Base-by-base conservation (phyloP, 2,113 vertebrate species). In the Poeciliopsis occidentalis region DNA sequence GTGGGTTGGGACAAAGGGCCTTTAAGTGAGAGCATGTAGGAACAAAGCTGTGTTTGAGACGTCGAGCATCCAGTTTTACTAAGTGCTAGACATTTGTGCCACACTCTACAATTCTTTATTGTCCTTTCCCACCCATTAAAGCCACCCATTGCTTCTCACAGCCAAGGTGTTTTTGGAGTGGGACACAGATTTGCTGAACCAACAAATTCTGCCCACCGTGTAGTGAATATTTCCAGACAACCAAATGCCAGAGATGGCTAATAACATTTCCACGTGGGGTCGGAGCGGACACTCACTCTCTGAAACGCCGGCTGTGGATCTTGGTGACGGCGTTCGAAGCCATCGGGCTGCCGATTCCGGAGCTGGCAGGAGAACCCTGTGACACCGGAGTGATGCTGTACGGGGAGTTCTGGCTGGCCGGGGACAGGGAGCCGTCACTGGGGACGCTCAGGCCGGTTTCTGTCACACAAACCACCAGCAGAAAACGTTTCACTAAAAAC, bases 351-450 rank as follows among this genome's bases (percentile, higher is more conserved):
- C 98, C 98, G 60, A 99, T 98, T 62, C 97, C 98, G 2, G 97
- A 99, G 88, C 97, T 98, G 61, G 96, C 96, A 11, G 98, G 97
- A 39, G 97, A 99, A 3, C 98, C 98, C 90, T 99, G 98, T 1
- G 97, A 99, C 64, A 99, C 98, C 0, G 98, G 98, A 0, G 98
- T 99, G 95, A 99, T 99, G 92, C 97, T 98, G 75, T 98, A 99
- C 0, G 98, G 98, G 79, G 97, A 99, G 83, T 98, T 98, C 92
- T 99, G 98, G 94, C 97, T 99, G 89, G 98, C 97, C 69, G 98
- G 98, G 6, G 98, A 99, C 34, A 99, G 95, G 0, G 97, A 99
- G 10, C 97, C 92, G 65, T 99, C 98, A 88, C 98, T 99, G 80
- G 96, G 97, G 91, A 98, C 91, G 75, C 97, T 98, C 85, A 99